Percentiles rank a stretch among this genome's conserved stretches.
phyloP scores from a whole-genome alignment of 2,888 invertebrate species.

The Apeira syringaria region DNA sequence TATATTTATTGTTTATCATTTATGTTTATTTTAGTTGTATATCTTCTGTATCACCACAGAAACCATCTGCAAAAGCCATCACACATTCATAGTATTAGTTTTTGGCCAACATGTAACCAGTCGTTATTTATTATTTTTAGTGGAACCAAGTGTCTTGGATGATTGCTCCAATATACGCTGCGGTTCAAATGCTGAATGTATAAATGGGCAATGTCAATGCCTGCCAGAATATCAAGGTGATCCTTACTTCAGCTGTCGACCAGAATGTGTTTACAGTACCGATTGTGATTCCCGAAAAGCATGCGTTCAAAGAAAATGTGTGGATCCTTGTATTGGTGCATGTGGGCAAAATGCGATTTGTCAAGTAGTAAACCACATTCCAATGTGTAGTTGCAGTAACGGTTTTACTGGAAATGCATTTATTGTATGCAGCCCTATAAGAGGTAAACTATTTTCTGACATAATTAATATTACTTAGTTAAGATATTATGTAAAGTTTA shows the following conservation, averaged over 20 bases:
- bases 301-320: conserved; percentile 89
- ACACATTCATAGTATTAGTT: too few relatives aligned
- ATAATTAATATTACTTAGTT: too few relatives aligned
- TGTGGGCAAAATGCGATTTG: conserved; percentile 86
- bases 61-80: too few relatives aligned
- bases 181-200: conserved; percentile 86
- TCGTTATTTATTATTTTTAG: conserved; percentile 48
- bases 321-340: conserved; percentile 88
- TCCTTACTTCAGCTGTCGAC: conserved; percentile 89
- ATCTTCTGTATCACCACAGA: too few relatives aligned
- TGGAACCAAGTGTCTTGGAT: conserved; percentile 69
- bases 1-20: too few relatives aligned
- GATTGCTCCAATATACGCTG: conserved; percentile 89
- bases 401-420: conserved; percentile 86
- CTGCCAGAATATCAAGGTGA: conserved; percentile 89
- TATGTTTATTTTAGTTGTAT: too few relatives aligned
- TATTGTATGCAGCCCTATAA: conserved; percentile 73
- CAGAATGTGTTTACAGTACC: conserved; percentile 90
- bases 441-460: conserved; percentile 65
- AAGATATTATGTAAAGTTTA: too few relatives aligned
- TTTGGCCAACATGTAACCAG: too few relatives aligned
- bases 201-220: conserved; percentile 88
- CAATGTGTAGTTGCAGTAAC: conserved; percentile 86
- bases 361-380: conserved; percentile 86
- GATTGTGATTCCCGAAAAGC: conserved; percentile 88